These are phyloP conservation scores for Sphenodon punctatus DNA, from an alignment of 2,797 vertebrate species.

Conservation along the genomic window DNA sequence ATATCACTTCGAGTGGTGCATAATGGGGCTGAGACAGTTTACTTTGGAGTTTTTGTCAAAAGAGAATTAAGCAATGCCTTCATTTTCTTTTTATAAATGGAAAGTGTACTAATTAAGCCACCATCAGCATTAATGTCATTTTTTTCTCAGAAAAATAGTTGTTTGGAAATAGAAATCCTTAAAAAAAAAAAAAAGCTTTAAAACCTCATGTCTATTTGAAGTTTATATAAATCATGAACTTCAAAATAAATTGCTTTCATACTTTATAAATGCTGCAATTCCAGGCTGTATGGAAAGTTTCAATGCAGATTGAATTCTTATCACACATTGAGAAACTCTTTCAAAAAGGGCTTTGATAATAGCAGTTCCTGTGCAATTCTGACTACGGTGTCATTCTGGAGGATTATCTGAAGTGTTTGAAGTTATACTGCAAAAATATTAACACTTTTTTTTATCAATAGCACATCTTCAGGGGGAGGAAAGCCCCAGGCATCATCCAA, in stretches of 20 bases:
- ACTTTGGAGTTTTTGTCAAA: not conserved
- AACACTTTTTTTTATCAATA: not conserved
- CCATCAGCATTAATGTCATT: not conserved
- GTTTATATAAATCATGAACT: not conserved
- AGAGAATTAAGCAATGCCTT: not conserved
- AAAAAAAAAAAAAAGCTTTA: too few relatives aligned
- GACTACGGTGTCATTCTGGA: not conserved
- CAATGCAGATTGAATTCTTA: not conserved
- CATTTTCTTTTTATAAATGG: not conserved
- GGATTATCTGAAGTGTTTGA: not conserved
- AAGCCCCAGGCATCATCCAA: not conserved
- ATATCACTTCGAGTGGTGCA: too few relatives aligned
- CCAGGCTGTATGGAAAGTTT: not conserved
- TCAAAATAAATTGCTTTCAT: not conserved
- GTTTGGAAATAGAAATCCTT: too few relatives aligned
- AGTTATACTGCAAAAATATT: not conserved
- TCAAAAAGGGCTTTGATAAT: not conserved
- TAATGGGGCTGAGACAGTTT: too few relatives aligned
- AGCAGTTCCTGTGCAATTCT: not conserved
- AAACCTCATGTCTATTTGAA: too few relatives aligned
- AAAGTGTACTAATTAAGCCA: not conserved
- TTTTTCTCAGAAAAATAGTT: not conserved
- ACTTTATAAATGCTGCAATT: not conserved
- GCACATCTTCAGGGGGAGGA: not conserved
- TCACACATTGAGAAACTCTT: not conserved